Conservation (phyloP, 2,113 vertebrate species). For the Passer montanus region DNA sequence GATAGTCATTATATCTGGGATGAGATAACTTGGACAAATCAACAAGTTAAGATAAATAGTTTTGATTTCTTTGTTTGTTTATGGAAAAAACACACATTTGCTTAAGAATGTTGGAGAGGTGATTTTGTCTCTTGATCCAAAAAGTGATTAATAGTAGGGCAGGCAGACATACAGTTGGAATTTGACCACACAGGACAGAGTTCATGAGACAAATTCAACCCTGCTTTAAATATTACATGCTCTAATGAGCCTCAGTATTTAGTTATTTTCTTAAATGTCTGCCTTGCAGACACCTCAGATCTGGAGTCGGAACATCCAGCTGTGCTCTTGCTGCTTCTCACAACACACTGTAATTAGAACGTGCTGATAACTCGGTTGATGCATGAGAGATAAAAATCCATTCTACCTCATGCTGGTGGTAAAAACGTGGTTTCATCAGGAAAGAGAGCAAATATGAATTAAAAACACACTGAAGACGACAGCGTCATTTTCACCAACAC, state of each 20-base stretch:
- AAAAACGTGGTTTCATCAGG: conserved; percentile 45
- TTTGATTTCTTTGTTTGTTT: conserved; percentile 53
- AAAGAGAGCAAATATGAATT: conserved; percentile 47
- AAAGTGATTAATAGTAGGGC: conserved; percentile 51
- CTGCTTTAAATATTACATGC: conserved; percentile 47
- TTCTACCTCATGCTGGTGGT: conserved; percentile 49
- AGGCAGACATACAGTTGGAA: conserved; percentile 55
- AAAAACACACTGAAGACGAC: not conserved
- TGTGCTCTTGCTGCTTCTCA: conserved; percentile 58
- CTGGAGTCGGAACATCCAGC: conserved; percentile 56
- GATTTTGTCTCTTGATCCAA: conserved; percentile 53
- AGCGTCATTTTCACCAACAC: not conserved
- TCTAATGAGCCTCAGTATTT: conserved; percentile 40
- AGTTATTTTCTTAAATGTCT: conserved; percentile 52
- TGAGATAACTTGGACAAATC: conserved; percentile 52
- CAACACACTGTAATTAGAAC: conserved; percentile 57
- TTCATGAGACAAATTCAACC: conserved; percentile 46
- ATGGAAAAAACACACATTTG: conserved; percentile 38
- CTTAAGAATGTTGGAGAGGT: conserved; percentile 65
- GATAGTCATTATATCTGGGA: conserved; percentile 31
- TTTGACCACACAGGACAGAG: conserved; percentile 56
- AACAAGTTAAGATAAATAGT: conserved; percentile 46
- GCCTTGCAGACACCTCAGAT: conserved; percentile 33
- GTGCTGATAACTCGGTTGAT: conserved; percentile 60
- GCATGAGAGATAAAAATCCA: conserved; percentile 59